phyloP scores from a whole-genome alignment of 2,888 invertebrate species.

The Ormyrus nitidulus region DNA sequence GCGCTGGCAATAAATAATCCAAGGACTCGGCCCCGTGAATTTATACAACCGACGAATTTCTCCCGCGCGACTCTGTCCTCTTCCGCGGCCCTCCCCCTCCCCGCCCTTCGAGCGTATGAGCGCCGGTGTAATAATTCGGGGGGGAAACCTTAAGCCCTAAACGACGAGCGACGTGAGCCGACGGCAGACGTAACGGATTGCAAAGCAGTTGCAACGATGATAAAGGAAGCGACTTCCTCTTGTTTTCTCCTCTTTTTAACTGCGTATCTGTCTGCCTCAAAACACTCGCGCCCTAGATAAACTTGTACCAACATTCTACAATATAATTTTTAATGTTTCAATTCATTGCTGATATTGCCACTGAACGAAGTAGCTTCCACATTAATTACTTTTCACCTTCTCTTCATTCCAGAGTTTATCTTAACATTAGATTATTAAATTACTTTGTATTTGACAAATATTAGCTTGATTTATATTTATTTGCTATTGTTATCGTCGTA shows the following conservation, averaged over 20 bases:
- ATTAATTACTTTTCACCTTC: no score
- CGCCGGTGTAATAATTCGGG: constrained; percentile 24
- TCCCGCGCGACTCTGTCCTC: neutral
- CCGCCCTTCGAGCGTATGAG: no score
- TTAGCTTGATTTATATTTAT: no score
- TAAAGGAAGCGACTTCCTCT: constrained; percentile 2
- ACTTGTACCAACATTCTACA: no score
- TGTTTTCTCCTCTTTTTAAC: neutral
- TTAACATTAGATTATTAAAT: no score
- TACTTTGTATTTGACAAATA: no score
- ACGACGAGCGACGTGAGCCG: neutral
- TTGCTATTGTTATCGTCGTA: no score
- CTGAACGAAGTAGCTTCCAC: no score
- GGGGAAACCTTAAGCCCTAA: constrained; percentile 14
- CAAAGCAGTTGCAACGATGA: constrained; percentile 8
- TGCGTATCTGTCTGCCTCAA: neutral
- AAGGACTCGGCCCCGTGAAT: constrained; percentile 30
- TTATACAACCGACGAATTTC: constrained; percentile 36
- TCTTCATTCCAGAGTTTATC: no score
- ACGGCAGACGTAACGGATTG: constrained; percentile 22
- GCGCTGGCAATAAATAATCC: constrained; percentile 47
- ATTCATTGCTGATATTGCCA: no score
- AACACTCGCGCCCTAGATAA: neutral
- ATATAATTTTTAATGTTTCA: no score
- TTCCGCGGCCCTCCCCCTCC: neutral